Percentiles rank a stretch among this genome's conserved stretches.
phyloP scores from a whole-genome alignment of 2,888 invertebrate genomes.

The Octodonta nipae region DNA sequence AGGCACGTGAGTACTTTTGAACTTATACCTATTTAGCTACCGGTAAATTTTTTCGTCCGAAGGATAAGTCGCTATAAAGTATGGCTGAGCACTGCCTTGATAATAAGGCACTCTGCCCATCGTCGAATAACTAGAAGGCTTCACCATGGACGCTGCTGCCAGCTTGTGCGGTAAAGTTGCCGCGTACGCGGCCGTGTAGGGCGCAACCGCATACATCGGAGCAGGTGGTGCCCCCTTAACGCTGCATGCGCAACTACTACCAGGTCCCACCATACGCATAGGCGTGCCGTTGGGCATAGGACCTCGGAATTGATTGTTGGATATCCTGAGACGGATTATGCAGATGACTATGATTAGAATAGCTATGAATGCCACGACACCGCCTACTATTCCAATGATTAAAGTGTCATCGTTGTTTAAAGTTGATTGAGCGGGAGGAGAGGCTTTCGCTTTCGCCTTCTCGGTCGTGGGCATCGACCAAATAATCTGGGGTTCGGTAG shows the following conservation, averaged over 20 bases:
- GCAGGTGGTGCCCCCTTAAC: slow-evolving; percentile 38
- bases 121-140: slow-evolving; percentile 38
- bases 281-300: slow-evolving; percentile 47
- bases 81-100: slow-evolving; percentile 38
- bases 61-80: slow-evolving; percentile 47
- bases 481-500: slow-evolving; percentile 74
- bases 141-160: slow-evolving; percentile 28
- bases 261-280: slow-evolving; percentile 32
- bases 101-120: slow-evolving; percentile 49
- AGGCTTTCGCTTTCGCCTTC: slow-evolving; percentile 44
- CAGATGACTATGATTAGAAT: slow-evolving; percentile 81
- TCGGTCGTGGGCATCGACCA: slow-evolving; percentile 68
- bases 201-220: slow-evolving; percentile 43
- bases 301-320: slow-evolving; percentile 59
- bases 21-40: too few species aligned
- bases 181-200: slow-evolving; percentile 42
- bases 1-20: too few species aligned
- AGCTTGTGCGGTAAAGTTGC: slow-evolving; percentile 56
- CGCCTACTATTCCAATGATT: slow-evolving; percentile 90
- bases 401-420: slow-evolving; percentile 78
- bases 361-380: slow-evolving; percentile 81
- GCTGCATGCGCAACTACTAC: slow-evolving; percentile 42
- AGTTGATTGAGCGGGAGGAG: slow-evolving; percentile 41
- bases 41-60: slow-evolving; percentile 54
- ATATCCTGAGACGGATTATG: slow-evolving; percentile 49